Evolutionary conservation across 2,888 invertebrate genomes (phyloP).

Genomic region (Folsomia manolachei): DNA sequence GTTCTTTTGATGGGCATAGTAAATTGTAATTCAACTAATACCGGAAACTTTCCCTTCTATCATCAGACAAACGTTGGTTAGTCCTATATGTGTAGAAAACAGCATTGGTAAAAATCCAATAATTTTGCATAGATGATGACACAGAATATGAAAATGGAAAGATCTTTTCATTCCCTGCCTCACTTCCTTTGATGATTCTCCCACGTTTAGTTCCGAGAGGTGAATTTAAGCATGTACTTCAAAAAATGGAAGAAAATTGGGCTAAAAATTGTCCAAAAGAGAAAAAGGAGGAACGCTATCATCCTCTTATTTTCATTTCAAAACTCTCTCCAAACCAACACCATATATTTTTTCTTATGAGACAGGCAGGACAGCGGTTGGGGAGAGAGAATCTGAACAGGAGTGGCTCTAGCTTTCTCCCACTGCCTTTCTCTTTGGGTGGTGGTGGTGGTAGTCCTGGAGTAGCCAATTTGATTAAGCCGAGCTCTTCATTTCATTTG

Average conservation of each 20-base stretch:
- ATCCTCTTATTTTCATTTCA: no score
- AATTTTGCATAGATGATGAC: background rate
- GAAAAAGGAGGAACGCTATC: no score
- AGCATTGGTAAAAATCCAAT: background rate
- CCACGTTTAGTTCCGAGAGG: no score
- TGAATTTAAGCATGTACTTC: background rate
- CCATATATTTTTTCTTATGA: no score
- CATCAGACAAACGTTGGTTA: no score
- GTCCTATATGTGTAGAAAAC: no score
- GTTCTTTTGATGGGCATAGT: background rate
- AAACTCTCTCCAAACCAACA: background rate
- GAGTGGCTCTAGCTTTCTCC: no score
- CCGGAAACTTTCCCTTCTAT: background rate
- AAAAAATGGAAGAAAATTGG: background rate
- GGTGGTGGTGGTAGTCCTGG: background rate
- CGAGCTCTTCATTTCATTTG: conserved; percentile 18
- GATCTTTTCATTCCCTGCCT: background rate
- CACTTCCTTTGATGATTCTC: conserved; percentile 10
- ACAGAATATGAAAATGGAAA: background rate
- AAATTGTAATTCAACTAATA: background rate
- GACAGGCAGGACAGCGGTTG: no score
- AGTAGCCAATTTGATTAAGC: conserved; percentile 23
- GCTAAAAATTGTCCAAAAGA: background rate
- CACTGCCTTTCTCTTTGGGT: background rate
- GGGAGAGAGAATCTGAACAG: background rate